Base-by-base conservation (phyloP, 2,888 invertebrate genomes). In the Thereva unica region DNA sequence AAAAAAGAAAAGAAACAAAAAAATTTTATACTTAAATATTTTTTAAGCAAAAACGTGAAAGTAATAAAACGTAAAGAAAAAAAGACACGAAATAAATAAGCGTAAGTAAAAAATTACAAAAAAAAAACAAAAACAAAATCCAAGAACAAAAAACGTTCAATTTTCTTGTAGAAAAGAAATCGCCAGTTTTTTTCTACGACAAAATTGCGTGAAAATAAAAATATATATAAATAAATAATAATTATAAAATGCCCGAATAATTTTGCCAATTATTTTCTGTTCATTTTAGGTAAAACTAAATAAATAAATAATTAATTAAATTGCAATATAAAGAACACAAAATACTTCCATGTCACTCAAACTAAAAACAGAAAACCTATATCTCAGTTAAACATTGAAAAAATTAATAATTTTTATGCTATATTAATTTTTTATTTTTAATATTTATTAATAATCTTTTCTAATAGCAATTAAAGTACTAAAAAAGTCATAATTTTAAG, bases 131-230 rank as follows among this genome's bases (percentile, higher is more conserved):
- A 69, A 47, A 72, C 68, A 66, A 9, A 42, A n/a, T 42, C 42
- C 37, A 7, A 70, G 72, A 67, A 70, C 70, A 71, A 69, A 72
- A 71, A 67, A 71, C 74, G 75, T 75, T 75, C 77, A 77, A 77
- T 75, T 69, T 67, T 67, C 66, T 70, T 63, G 64, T 66, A 64
- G 65, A 67, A 72, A 72, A 73, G 70, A 78, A 79, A 78, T 79
- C 79, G 79, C 79, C 79, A 79, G 79, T 80, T 78, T 74, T 75
- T 71, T 73, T 71, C 67, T 68, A 66, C 44, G 67, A 61, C 63
- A 57, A 61, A 67, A 69, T 67, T 50, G 63, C 64, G 57, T 8
- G 9, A 23, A 7, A 5, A 50, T 47, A 9, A n/a, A 23, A 44
- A 61, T 37, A 23, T 61, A 61, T 41, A 41, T 49, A 59, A 12